Evolutionary conservation across 1,140 invertebrate genomes (phyloP), one percentile per base, ranked within the genome.

Genomic region (Drosophila pectinifera): DNA sequence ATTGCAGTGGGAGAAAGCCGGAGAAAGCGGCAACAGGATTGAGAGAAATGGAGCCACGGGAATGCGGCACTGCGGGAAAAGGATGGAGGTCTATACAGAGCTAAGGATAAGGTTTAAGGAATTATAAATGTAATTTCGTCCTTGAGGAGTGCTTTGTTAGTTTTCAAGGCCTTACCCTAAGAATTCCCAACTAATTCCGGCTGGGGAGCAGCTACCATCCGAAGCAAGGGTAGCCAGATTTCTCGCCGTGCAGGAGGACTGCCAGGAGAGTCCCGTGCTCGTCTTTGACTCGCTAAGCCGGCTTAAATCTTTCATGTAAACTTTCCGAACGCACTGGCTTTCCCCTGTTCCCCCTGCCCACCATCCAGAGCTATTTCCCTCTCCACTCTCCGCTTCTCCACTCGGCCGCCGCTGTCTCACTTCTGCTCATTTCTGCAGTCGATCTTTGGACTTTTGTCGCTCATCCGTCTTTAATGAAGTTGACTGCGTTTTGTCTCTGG

Each of bases 261-360:
- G 18, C 10, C 49, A 36, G 49, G 18, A 31, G 54, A 14, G 24
- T 24, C 26, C 58, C 5, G 54, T 14, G 61, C 46, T 65, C 49
- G 65, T 67, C 78, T 85, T 88, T 85, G 78, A 89, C 64, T 86
- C 80, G 80, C 83, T 86, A 86, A 86, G 83, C 84, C 76, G 79
- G 79, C 72, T 88, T 88, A 86, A 86, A 83, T 86, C 83, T 79
- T 80, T 89, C 72, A 83, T 88, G 83, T 88, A 88, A 88, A 88
- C 84, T 88, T 89, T 88, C 69, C 67, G 14, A 11, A 24, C 57
- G 13, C 42, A 31, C 38, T 16, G 46, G 20, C 45, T 77, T 65
- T 68, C 42, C 42, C 38, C 26, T 42, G 63, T 28, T 55, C 43
- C 18, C 14, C 55, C 13, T n/a, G n/a, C 13, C 28, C 14, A 4